These are phyloP conservation scores for Diorhabda elongata DNA, from an alignment of 1,140 invertebrate genomes.

Conservation along the genomic window DNA sequence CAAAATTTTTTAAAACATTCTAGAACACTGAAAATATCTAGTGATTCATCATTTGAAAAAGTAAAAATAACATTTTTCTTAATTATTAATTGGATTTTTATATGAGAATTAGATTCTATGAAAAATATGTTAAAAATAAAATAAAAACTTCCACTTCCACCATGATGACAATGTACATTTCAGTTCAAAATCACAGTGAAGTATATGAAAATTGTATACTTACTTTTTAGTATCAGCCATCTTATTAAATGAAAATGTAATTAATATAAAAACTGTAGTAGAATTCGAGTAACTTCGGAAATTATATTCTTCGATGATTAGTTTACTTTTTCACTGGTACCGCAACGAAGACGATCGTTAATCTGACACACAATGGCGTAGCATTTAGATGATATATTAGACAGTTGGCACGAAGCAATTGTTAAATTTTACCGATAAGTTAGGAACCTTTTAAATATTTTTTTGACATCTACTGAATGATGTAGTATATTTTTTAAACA, in stretches of 20 bases:
- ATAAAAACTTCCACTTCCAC: constrained; percentile 49
- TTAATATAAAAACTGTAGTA: constrained; percentile 19
- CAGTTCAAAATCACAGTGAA: constrained; percentile 23
- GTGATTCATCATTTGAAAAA: constrained; percentile 11
- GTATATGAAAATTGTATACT: constrained; percentile 34
- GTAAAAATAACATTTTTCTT: constrained; percentile 22
- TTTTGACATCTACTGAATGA: too few species aligned
- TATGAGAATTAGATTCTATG: constrained; percentile 20
- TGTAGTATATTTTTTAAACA: too few species aligned
- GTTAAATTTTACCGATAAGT: background rate
- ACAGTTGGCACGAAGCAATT: constrained; percentile 19
- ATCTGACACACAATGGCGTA: constrained; percentile 38
- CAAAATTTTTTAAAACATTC: constrained; percentile 11
- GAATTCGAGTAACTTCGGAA: constrained; percentile 6
- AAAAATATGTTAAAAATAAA: constrained; percentile 24
- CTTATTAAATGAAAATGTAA: constrained; percentile 22
- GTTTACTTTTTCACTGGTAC: constrained; percentile 19
- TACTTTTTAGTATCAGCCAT: constrained; percentile 58
- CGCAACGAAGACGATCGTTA: constrained; percentile 36
- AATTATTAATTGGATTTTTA: constrained; percentile 6
- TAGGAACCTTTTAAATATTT: background rate
- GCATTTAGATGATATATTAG: constrained; percentile 33
- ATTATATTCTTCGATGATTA: constrained; percentile 4
- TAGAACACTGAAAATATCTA: constrained; percentile 1
- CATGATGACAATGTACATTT: constrained; percentile 45